Base-by-base conservation (phyloP, 2,797 vertebrate species). In the Pampus argenteus region DNA sequence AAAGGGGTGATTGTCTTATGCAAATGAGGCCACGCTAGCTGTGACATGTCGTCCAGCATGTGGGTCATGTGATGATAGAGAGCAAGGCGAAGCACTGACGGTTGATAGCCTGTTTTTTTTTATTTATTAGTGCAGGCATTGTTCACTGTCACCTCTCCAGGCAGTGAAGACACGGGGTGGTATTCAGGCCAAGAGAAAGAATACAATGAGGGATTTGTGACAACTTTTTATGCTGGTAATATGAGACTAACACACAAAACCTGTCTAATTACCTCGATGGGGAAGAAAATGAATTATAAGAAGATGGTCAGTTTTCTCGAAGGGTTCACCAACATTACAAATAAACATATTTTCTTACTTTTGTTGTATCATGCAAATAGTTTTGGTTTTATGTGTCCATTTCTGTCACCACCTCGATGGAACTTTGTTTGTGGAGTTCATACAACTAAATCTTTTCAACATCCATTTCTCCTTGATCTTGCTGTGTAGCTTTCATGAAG, bases 1-100 rank as follows among this genome's bases (percentile, higher is more conserved):
- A 72, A 87, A 90, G 86, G 93, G 91, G 92, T 95, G 96, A 96
- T 94, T 95, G 94, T 95, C 95, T 95, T 94, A 96, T 95, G 95
- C 94, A 97, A 96, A 97, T 95, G 86, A 90, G 92, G 84, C 92
- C 70, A 90, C 85, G 86, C 91, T 90, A 86, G 79, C 76, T 64
- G 91, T 92, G 93, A 93, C 93, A 92, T 36, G 83, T 89, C 88
- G 83, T 86, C 86, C 91, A 83, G 81, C 88, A 90, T 93, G 91
- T 85, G 81, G 60, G 74, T 93, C 90, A 93, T 93, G 88, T 47
- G 78, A 91, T 71, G 77, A 79, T 81, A 77, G 82, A 18, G 49
- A 79, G 79, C 74, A 54, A 73, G 76, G 69, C 74, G 4, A 56
- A 42, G 79, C 70, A 18, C 68, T 86, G 91, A 85, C 86, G 56